Percentiles rank a stretch among this genome's conserved stretches.
Conservation (phyloP, 2,113 vertebrate genomes). For the Pterocles gutturalis region DNA sequence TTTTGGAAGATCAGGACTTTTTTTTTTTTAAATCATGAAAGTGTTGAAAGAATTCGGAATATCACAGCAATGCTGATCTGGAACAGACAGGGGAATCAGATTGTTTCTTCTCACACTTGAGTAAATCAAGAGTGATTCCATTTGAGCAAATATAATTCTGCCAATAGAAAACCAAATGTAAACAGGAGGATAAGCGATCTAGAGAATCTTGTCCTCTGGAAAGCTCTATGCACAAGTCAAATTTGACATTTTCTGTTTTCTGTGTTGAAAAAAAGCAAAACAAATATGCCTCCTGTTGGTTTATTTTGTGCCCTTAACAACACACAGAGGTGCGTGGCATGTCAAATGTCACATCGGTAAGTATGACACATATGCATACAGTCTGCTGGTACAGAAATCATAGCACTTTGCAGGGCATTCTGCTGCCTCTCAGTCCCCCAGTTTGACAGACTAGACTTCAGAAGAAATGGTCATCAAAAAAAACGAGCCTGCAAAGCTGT, state of each 20-base stretch:
- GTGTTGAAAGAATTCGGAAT: background rate
- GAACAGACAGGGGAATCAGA: background rate
- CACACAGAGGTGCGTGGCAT: background rate
- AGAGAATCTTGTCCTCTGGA: background rate
- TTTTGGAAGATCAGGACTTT: background rate
- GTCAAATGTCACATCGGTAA: background rate
- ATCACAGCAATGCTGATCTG: background rate
- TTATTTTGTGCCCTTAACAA: background rate
- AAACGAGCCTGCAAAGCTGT: background rate
- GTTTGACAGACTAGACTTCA: background rate
- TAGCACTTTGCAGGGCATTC: background rate
- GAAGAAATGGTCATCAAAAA: background rate
- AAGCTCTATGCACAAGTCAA: background rate
- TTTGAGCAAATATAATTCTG: background rate
- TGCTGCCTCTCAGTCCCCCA: background rate
- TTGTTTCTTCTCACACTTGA: background rate
- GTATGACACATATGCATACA: background rate
- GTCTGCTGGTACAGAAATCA: background rate
- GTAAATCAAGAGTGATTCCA: background rate
- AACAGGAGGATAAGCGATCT: background rate
- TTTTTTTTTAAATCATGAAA: background rate
- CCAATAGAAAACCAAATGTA: background rate
- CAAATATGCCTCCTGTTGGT: background rate
- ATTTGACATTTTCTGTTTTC: background rate
- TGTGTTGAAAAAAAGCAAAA: background rate